Evolutionary conservation across 2,113 vertebrate genomes (phyloP), one percentile per base, ranked within the genome.

Genomic region (Apodemus speciosus): DNA sequence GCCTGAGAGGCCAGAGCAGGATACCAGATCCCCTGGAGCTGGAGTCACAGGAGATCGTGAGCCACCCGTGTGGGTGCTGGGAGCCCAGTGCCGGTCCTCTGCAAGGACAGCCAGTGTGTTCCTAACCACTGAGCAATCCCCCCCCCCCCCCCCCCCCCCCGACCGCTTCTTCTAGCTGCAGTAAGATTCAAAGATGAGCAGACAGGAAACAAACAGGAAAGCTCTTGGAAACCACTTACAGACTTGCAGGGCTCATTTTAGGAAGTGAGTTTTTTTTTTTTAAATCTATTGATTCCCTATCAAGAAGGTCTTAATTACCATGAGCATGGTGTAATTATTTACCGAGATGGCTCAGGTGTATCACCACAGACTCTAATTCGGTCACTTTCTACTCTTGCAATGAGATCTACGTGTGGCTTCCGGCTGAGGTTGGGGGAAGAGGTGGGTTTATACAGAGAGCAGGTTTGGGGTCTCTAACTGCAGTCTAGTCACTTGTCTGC

Each of bases 231-330:
- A 46, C 51, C 64, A 92, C 38, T 43, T 75, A 72, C 60, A 56
- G 66, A 86, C 49, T 46, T 83, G 76, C 13, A 23, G 9, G 56
- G 79, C 60, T 69, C 43, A 85, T 85, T 85, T 85, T 69, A 95
- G 72, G 68, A 51, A 96, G 9, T 66, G 58, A 79, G 46, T 43
- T 89, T 51, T 60, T 40, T 49, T 58, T 62, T 62, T 62, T 27
- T n/a, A n/a, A 64, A 85, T 9, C 2, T 53, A 92, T 8, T 58
- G 27, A 81, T 75, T 92, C 53, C 40, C 18, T 93, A 58, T 40
- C 43, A 30, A 91, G 51, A 92, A 93, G 23, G 8, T 38, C 27
- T 96, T 93, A 76, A 62, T 49, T 89, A 27, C 58, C 73, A 91
- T 76, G 13, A 84, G 75, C 21, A 49, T 49, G 53, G 91, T 21